Evolutionary conservation across 2,888 invertebrate genomes (phyloP), one percentile per base, ranked within the genome.

Genomic region (Drosophila hamatofila): DNA sequence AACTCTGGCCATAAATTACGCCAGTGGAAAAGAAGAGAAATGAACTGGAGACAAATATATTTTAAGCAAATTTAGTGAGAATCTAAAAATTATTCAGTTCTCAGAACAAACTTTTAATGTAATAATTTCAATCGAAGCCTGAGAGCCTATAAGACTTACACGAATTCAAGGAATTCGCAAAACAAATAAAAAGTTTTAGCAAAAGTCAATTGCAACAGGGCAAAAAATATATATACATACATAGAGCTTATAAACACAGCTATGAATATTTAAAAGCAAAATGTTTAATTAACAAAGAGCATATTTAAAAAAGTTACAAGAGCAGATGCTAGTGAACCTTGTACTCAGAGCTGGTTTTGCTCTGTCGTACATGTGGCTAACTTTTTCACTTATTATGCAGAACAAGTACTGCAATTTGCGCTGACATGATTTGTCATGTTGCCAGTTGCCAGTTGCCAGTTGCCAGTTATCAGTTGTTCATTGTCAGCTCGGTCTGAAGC

Each of bases 341-440:
- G 68, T 57, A 42, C 21, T 21, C 33, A 30, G 51, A 16, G 25
- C n/a, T 25, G 46, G 8, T 16, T 33, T 2, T 18, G 25, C 42
- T 41, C 54, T 58, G 23, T 27, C 18, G 30, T 39, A 14, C 11
- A 48, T 21, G 18, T 33, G n/a, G 11, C 41, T 16, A 1, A 6
- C 35, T 16, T 35, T 6, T n/a, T 54, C 42, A 70, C 66, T 76
- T 66, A 63, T 61, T 83, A 78, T 80, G 69, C 71, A 72, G 56
- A 46, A 46, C 72, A 74, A 57, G 68, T 48, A 35, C 25, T 61
- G 56, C 49, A 71, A 73, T 78, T 75, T 73, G 39, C 58, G 52
- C 63, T 72, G 74, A 86, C 83, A 54, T 81, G 74, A 75, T 86
- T 74, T 83, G 69, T 51, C 48, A 46, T 49, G 63, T 64, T 80